phyloP scores from a whole-genome alignment of 2,113 vertebrate genomes.

The Machaerirhynchus nigripectus region DNA sequence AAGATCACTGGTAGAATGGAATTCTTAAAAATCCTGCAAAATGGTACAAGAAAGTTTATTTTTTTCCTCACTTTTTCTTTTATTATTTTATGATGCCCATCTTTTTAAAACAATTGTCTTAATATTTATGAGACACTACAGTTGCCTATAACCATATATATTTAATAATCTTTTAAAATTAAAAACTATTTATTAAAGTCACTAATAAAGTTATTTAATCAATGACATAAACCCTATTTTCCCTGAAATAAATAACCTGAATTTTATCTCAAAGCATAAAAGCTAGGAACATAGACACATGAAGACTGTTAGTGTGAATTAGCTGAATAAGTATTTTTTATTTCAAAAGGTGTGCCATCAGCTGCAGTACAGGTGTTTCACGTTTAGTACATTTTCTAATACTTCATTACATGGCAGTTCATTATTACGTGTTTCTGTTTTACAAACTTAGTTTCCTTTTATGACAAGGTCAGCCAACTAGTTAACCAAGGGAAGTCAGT shows the following conservation, averaged over 20 bases:
- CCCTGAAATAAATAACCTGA: neutral
- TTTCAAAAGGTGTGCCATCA: neutral
- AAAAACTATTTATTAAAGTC: neutral
- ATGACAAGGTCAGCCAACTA: neutral
- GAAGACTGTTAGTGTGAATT: neutral
- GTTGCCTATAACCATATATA: neutral
- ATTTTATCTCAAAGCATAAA: neutral
- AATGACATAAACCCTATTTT: neutral
- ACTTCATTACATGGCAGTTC: neutral
- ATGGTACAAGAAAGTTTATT: neutral
- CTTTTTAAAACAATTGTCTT: neutral
- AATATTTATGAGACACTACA: neutral
- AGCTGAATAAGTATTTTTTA: neutral
- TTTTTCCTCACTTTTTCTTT: neutral
- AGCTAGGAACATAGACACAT: neutral
- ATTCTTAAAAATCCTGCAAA: neutral
- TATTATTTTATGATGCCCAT: neutral
- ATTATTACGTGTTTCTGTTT: neutral
- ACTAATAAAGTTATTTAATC: neutral
- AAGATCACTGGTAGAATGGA: neutral
- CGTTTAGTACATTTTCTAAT: neutral
- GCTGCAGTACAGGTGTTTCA: neutral
- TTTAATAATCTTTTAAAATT: neutral
- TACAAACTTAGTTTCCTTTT: neutral
- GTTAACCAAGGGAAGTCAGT: neutral